Base-by-base conservation (phyloP, 64 coral and sea anemone species). In the Actinia equina region DNA sequence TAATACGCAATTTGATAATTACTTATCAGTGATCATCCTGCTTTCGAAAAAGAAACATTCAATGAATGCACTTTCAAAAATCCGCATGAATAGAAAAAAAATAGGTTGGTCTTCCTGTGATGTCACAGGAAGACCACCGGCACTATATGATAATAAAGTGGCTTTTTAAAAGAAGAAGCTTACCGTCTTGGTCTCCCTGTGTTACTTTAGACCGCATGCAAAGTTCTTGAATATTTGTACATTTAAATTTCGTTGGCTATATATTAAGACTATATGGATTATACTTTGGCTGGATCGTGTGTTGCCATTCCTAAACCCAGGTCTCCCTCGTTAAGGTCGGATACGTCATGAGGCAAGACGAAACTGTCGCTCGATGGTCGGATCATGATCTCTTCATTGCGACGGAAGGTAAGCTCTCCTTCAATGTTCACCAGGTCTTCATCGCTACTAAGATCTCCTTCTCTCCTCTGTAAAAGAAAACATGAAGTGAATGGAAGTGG, bases 381-480 rank as follows among this genome's bases (percentile, higher is more conserved):
- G 20, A 89, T 89, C 90, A 92, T 92, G 12, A 92, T 86, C 45
- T 52, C 90, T 58, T 79, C 49, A 20, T 78, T 92, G 18, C 56
- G 49, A 44, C 83, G 83, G 23, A 96, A 77, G 10, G 81, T 52
- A 19, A 96, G 59, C 10, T 93, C 91, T 8, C 83, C 89, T 22
- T 96, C 86, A 17, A 96, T 86, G 51, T 93, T 84, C 13, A 96
- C 70, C 88, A 96, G 86, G 30, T 96, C 94, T 19, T 90, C 94
- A 49, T 96, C 94, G 18, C 94, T 96, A 51, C 89, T 84, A 17
- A 49, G 53, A 90, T 84, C 56, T 18, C 85, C 77, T 22, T 89
- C 57, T 43, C 87, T 57, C 84, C 83, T 79, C 59, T 77, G 59
- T 64, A 71, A 87, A 62, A 27, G 52, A 7, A 45, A 8, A 77